Conservation (phyloP, 2,113 vertebrate genomes). For the Jaculus jaculus region DNA sequence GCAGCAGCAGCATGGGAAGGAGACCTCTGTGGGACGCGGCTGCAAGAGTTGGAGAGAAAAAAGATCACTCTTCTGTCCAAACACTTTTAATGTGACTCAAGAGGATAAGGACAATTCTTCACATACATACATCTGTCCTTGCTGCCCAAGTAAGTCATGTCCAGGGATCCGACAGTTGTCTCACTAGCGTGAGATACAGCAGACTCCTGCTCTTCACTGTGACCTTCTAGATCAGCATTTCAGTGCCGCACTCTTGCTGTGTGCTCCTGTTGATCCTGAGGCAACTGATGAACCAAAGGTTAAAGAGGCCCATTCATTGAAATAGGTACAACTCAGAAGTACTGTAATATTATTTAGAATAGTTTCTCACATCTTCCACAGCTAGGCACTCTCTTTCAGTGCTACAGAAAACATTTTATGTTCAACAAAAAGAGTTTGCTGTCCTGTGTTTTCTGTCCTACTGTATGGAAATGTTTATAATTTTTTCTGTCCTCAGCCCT, state of each 20-base stretch:
- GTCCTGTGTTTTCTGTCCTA: conserved; percentile 27
- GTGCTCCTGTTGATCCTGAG: background rate
- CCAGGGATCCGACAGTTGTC: background rate
- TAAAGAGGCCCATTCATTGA: background rate
- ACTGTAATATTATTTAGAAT: background rate
- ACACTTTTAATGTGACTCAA: background rate
- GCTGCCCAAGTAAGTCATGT: conserved; percentile 7
- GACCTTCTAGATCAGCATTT: conserved; percentile 4
- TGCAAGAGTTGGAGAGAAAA: background rate
- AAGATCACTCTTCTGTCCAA: conserved; percentile 15
- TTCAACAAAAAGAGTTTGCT: conserved; percentile 22
- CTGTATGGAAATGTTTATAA: conserved; percentile 19
- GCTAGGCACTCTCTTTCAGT: conserved; percentile 7
- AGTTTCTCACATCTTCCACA: conserved; percentile 1
- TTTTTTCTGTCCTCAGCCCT: background rate
- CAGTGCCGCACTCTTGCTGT: background rate
- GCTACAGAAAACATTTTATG: background rate
- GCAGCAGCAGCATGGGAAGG: background rate
- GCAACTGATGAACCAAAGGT: conserved; percentile 6
- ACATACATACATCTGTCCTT: background rate
- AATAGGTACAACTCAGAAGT: background rate
- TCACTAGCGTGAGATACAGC: background rate
- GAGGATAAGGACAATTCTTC: background rate
- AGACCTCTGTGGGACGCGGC: background rate
- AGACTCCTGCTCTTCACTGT: background rate